Evolutionary conservation across 2,797 vertebrate genomes (phyloP), one percentile per base, ranked within the genome.

Genomic region (Falco concolor): DNA sequence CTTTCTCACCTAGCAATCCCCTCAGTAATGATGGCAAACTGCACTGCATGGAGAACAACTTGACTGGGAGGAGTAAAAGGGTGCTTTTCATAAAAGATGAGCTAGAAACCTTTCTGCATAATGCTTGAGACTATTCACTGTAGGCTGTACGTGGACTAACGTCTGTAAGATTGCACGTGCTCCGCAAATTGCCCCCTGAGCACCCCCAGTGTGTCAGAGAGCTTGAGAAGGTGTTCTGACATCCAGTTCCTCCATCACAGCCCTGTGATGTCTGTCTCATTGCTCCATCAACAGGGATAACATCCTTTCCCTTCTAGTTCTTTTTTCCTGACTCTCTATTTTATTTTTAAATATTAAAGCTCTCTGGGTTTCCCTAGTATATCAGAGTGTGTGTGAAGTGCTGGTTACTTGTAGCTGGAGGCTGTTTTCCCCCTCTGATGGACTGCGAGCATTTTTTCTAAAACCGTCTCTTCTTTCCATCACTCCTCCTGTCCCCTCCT

Each of bases 341-440:
- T 94, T 94, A 92, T 95, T 96, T 96, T 96, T 91, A 95, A 96
- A 89, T 95, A 94, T 96, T 96, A 90, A 92, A 90, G 86, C 25
- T 34, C 93, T 92, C 78, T 81, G 96, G 94, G 92, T 95, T 97
- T 96, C 95, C 96, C 96, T 72, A 70, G 84, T 94, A 97, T 96
- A 97, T 91, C 92, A 93, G 83, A 7, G 77, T 91, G 94, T 63
- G 87, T 96, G 95, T 90, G 96, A 95, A 96, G 92, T 59, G 93
- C 94, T 90, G 92, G 92, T 93, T 90, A 67, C 95, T 87, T 93
- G 95, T 96, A 96, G 94, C 96, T 96, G 93, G 95, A 95, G 97
- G 97, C 96, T 97, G 95, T 87, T 97, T 96, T 93, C 94, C 91
- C 93, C 93, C 95, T 96, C 95, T 84, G 92, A 96, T 95, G 95